Evolutionary conservation across 2,888 invertebrate species (phyloP).

Genomic region (Eupithecia pulchellata): DNA sequence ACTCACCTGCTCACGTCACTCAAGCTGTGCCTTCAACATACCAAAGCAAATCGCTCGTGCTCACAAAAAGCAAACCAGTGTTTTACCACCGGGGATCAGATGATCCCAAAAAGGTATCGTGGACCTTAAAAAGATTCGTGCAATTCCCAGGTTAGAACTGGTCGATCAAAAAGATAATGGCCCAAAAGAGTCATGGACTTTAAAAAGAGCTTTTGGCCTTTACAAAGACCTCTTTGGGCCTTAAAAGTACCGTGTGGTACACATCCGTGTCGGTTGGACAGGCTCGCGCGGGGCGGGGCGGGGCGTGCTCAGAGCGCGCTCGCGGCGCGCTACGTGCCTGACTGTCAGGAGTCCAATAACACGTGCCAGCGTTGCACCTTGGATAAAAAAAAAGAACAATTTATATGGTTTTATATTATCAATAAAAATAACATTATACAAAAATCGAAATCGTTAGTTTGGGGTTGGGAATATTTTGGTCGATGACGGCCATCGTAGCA

Average conservation of each 20-base stretch:
- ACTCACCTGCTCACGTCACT: constrained; percentile 34
- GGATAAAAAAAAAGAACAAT: background rate
- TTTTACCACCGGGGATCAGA: constrained; percentile 2
- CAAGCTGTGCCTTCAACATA: constrained; percentile 32
- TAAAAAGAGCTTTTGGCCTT: background rate
- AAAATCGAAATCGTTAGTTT: too few relatives aligned
- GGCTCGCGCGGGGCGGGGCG: constrained; percentile 36
- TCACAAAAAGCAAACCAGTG: constrained; percentile 46
- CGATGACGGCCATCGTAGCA: too few relatives aligned
- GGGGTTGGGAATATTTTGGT: too few relatives aligned
- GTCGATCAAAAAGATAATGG: background rate
- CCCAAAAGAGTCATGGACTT: background rate
- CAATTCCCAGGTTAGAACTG: background rate
- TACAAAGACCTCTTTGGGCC: constrained; percentile 5
- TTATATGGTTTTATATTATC: too few relatives aligned
- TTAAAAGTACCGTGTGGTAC: constrained; percentile 30
- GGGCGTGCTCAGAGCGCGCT: constrained; percentile 58
- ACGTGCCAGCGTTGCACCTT: constrained; percentile 96
- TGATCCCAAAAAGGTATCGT: background rate
- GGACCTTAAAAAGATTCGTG: constrained; percentile 10
- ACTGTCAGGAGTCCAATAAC: constrained; percentile 90
- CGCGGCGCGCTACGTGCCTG: constrained; percentile 67
- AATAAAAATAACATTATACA: too few relatives aligned
- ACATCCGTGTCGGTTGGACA: constrained; percentile 6
- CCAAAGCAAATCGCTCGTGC: constrained; percentile 43